A percentile compares a stretch with the other conserved stretches of the same genome.
Conservation (phyloP, 2,888 invertebrate species). For the Xestia xanthographa region DNA sequence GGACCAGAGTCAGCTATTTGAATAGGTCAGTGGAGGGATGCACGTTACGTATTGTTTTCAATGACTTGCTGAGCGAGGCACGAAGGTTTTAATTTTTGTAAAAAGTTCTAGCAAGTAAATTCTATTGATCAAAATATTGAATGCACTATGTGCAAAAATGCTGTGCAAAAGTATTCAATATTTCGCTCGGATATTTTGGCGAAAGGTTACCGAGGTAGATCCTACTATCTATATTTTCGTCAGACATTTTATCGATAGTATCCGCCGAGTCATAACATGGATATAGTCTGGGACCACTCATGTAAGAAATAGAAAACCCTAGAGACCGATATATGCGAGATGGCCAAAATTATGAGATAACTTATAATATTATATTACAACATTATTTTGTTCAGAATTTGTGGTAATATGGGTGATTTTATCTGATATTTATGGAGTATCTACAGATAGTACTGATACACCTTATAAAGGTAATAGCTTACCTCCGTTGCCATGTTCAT, state of each 20-base stretch:
- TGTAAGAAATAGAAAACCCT: conserved; percentile 53
- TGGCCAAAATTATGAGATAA: conserved; percentile 26
- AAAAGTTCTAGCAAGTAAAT: conserved; percentile 4
- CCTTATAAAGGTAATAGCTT: conserved; percentile 33
- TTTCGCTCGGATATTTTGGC: conserved; percentile 31
- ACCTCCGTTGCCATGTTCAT: conserved; percentile 84
- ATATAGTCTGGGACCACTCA: conserved; percentile 42
- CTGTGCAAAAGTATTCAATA: conserved; percentile 29
- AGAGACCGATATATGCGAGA: conserved; percentile 33
- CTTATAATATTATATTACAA: conserved; percentile 4
- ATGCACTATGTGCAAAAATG: conserved; percentile 38
- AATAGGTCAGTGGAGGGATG: conserved; percentile 28
- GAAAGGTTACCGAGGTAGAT: conserved; percentile 34
- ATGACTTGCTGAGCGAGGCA: not conserved
- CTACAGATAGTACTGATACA: too few relatives aligned
- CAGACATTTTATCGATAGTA: conserved; percentile 40
- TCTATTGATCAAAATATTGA: conserved; percentile 22
- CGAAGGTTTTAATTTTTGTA: not conserved
- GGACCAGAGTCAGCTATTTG: too few relatives aligned
- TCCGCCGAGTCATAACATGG: conserved; percentile 29
- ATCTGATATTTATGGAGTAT: not conserved
- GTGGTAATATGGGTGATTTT: not conserved
- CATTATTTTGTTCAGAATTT: conserved; percentile 22
- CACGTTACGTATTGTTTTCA: conserved; percentile 10
- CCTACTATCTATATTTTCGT: conserved; percentile 26